Base-by-base conservation (phyloP, 2,113 vertebrate genomes). In the Notothenia rossii region DNA sequence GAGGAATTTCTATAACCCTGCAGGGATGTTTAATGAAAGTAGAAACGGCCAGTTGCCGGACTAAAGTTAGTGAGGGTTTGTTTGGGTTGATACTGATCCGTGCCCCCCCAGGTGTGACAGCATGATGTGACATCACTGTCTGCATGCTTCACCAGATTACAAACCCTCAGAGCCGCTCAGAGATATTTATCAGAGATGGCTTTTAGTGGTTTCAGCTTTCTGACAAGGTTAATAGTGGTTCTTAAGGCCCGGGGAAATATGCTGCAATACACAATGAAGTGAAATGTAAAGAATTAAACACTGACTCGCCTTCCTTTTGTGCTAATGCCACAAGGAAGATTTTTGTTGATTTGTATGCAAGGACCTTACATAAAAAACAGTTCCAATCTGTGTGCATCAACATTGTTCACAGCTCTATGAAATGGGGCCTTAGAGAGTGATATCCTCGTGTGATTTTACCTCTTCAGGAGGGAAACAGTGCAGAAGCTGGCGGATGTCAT, bases 401-500 rank as follows among this genome's bases (percentile, higher is more conserved):
- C 8, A 72, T 29, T 20, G 74, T 77, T 64, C 70, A 77, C 76
- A 86, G 0, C 3, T 78, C 43, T 10, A 18, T 2, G 0, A 70
- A 7, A 43, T 45, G 40, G 20, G 17, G 18, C 15, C 56, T 49
- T 7, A 22, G 10, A 1, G 36, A 65, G 10, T 10, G 40, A 33
- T 59, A 33, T 67, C 10, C 13, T 20, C 6, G 6, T 66, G 15
- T 33, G 40, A 50, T 9, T 64, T 82, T 93, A 97, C 96, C 9
- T 95, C 78, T 10, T 90, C 73, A 0, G 87, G 74, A 29, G 96
- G 96, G 29, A 94, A 95, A 86, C 59, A 91, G 88, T 94, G 90
- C 78, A 96, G 93, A 65, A 97, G 93, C 76, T 96, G 96, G 9
- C 2, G 0, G 4, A 97, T 94, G 7, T 86, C 75, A 0, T 96